A percentile compares a stretch with the other conserved stretches of the same genome.
Evolutionary conservation across 2,113 vertebrate genomes (phyloP).

Genomic region (Ariopsis seemanni): DNA sequence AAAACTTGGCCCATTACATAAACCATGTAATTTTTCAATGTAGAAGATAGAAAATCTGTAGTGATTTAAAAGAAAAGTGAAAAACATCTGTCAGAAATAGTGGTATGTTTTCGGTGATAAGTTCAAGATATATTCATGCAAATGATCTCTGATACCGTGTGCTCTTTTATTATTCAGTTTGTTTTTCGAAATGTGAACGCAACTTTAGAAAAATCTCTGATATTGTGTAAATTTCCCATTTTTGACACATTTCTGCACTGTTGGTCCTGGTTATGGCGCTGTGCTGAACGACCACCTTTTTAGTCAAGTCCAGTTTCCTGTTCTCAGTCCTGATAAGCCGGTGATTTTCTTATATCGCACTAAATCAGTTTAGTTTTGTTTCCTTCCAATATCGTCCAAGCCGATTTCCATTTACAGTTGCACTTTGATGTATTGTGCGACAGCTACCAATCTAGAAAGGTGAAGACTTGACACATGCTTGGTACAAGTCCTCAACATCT

Average conservation of each 20-base stretch:
- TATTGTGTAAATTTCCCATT: not conserved
- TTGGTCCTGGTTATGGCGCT: not conserved
- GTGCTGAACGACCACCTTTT: not conserved
- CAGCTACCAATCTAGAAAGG: too few relatives aligned
- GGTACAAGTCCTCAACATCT: too few relatives aligned
- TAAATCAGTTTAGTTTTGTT: too few relatives aligned
- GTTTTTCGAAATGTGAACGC: not conserved
- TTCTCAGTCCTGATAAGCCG: not conserved
- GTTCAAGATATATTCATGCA: not conserved
- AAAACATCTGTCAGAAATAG: too few relatives aligned
- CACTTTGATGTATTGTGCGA: too few relatives aligned
- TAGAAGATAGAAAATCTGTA: not conserved
- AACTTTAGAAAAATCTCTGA: not conserved
- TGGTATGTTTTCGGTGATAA: too few relatives aligned
- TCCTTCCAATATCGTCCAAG: not conserved
- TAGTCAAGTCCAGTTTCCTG: not conserved
- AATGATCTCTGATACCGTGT: not conserved
- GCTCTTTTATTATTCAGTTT: not conserved
- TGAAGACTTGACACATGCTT: too few relatives aligned
- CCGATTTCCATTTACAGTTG: not conserved
- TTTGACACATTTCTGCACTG: not conserved
- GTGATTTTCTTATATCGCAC: not conserved
- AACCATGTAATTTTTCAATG: too few relatives aligned
- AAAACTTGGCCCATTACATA: too few relatives aligned
- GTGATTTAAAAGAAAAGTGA: not conserved